Evolutionary conservation across 2,113 vertebrate genomes (phyloP).

Genomic region (Coptodon bakossiorum): DNA sequence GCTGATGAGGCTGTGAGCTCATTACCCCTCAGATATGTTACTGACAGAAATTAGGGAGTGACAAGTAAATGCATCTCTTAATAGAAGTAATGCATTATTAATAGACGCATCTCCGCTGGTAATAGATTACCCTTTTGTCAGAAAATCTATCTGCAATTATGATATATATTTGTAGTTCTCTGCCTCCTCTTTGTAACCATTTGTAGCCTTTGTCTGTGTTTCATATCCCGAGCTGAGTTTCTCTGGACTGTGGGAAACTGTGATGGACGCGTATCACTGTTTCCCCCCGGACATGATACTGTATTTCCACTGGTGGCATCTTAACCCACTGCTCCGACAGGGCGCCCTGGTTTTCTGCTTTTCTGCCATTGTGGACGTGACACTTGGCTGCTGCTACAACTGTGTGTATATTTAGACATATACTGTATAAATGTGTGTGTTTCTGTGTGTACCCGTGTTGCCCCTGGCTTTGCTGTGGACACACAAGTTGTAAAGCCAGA

Average conservation of each 20-base stretch:
- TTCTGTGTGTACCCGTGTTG: background rate
- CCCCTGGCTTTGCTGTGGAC: background rate
- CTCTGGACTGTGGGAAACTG: background rate
- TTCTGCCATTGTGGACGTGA: background rate
- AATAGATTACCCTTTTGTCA: background rate
- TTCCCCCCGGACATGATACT: background rate
- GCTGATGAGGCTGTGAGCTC: background rate
- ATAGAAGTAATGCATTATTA: background rate
- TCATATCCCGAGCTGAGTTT: background rate
- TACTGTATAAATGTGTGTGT: background rate
- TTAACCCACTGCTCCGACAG: conserved; percentile 2
- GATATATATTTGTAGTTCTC: background rate
- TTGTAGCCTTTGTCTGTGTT: background rate
- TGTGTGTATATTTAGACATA: background rate
- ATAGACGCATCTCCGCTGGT: background rate
- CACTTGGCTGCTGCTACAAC: background rate
- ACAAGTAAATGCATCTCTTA: background rate
- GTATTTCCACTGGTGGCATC: background rate
- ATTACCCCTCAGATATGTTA: background rate
- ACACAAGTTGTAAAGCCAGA: background rate
- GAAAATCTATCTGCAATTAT: background rate
- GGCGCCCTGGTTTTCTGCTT: background rate
- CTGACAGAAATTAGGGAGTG: background rate
- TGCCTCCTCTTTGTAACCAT: background rate
- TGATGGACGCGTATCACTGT: background rate